phyloP scores from a whole-genome alignment of 2,113 vertebrate genomes.

The Camarhynchus parvulus region DNA sequence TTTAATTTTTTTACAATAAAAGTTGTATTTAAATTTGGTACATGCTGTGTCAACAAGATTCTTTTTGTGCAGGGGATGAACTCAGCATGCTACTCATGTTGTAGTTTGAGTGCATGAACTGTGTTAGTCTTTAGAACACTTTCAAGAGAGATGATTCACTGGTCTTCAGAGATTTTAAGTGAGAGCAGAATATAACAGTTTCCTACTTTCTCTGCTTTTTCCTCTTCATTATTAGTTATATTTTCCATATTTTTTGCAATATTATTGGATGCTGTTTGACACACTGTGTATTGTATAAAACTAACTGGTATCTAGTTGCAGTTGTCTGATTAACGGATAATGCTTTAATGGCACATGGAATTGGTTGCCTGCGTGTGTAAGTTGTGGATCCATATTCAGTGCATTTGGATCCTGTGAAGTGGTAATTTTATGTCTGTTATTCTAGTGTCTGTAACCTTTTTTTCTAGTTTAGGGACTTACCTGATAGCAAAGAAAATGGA shows the following conservation, averaged over 20 bases:
- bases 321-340: neutral
- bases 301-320: neutral
- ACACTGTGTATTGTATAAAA: neutral
- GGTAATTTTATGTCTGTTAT: neutral
- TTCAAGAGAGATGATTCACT: neutral
- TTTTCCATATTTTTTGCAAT: neutral
- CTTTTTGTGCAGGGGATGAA: neutral
- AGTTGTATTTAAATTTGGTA: neutral
- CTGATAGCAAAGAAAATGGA: neutral
- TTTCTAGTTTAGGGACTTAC: neutral
- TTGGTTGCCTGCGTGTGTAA: neutral
- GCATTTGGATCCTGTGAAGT: neutral
- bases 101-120: neutral
- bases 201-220: neutral
- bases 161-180: neutral
- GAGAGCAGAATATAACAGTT: neutral
- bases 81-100: rapidly evolving
- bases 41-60: rapidly evolving
- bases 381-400: rapidly evolving
- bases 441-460: neutral
- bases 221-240: neutral
- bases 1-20: neutral
- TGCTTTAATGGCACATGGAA: neutral
- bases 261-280: neutral
- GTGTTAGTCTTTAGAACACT: neutral